Conservation (phyloP, 1,140 invertebrate species). For the Vanessa atalanta region DNA sequence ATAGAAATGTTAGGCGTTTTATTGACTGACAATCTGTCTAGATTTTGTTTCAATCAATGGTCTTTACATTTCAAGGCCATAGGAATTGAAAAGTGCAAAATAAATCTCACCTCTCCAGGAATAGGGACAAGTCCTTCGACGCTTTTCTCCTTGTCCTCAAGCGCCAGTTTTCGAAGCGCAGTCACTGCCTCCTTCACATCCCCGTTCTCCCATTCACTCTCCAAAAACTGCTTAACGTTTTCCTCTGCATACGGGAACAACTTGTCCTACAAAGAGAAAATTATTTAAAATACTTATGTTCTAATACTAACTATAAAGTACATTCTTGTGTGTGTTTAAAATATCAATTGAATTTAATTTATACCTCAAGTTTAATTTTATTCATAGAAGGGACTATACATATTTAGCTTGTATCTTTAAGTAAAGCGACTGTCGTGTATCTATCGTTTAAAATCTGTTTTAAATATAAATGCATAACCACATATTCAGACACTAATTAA, state of each 20-base stretch:
- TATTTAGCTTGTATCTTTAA: no score
- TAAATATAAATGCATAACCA: no score
- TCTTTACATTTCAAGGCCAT: no score
- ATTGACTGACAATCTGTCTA: no score
- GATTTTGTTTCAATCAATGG: no score
- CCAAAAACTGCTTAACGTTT: conserved; percentile 87
- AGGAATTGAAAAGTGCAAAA: not conserved
- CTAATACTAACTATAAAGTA: no score
- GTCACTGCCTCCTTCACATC: conserved; percentile 86
- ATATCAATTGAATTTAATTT: not conserved
- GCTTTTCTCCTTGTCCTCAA: conserved; percentile 81
- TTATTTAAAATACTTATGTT: not conserved
- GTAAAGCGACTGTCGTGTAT: no score
- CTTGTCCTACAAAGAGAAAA: conserved; percentile 83
- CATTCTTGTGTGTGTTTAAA: not conserved
- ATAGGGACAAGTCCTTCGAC: conserved; percentile 82
- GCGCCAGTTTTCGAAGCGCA: conserved; percentile 83
- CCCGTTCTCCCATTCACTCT: conserved; percentile 85
- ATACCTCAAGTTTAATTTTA: no score
- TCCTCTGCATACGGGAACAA: conserved; percentile 91
- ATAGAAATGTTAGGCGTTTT: no score
- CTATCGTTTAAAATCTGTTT: no score
- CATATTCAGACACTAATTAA: no score
- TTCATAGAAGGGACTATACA: no score
- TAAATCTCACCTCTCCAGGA: conserved; percentile 68